Evolutionary conservation across 2,888 invertebrate genomes (phyloP), one percentile per base, ranked within the genome.

Genomic region (Argynnis bischoffii): DNA sequence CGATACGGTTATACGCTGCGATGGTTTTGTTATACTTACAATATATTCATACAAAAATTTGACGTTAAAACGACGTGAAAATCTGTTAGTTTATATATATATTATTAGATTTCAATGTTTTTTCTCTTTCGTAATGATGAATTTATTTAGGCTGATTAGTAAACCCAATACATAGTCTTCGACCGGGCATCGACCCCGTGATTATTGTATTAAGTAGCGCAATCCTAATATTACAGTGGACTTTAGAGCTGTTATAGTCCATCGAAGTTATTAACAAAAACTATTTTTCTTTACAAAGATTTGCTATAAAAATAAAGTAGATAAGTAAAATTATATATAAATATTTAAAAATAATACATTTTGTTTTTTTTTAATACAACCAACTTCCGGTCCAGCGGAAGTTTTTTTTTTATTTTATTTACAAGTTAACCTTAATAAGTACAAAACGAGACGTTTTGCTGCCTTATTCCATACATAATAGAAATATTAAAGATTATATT

Each of bases 1-100:
- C 78, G 74, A 6, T 72, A 66, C 64, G 50, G 8, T 54, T n/a
- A 41, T 78, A 80, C 78, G 81, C 81, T 78, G 79, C 79, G 80
- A 47, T 15, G 21, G 26, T 26, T 59, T 31, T 18, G 15, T 26
- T n/a, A n/a, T n/a, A n/a, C n/a, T n/a, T n/a, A n/a, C n/a, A n/a
- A n/a, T n/a, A n/a, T n/a, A n/a, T n/a, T n/a, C 47, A 11, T 48
- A 18, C 4, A 18, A 31, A 46, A 4, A 53, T 53, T 4, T 4
- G 1, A 18, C 18, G 11, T 51, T 4, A 21, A 53, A 35, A 35
- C 6, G 35, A 35, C 6, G 1, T 35, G 6, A 35, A 35, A 31
- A 35, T 31, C 8, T 35, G 8, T 35, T 35, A 35, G 8, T 8
- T 35, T 35, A 35, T 35, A 26, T 26, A 26, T 26, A 26, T 26